Conservation (phyloP, 2,888 invertebrate species). For the Heliothis peltigera region DNA sequence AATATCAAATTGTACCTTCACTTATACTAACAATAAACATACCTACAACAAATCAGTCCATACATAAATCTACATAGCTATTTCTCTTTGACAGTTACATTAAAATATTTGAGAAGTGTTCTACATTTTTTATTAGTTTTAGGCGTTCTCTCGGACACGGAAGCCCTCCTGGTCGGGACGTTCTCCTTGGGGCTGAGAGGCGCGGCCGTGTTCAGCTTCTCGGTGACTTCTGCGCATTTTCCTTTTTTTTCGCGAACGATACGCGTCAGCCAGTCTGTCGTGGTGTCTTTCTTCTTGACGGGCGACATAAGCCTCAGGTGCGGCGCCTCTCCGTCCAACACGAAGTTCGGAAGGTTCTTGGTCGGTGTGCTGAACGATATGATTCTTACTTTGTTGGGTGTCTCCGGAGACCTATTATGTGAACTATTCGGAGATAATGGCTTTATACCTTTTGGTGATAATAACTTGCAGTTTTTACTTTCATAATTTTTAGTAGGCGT, state of each 20-base stretch:
- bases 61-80: conserved; percentile 39
- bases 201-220: conserved; percentile 28
- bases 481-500: conserved; percentile 81
- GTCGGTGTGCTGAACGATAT: conserved; percentile 90
- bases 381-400: conserved; percentile 70
- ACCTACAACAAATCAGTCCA: conserved; percentile 63
- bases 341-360: conserved; percentile 93
- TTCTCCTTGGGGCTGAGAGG: conserved; percentile 77
- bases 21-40: conserved; percentile 35
- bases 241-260: conserved; percentile 70
- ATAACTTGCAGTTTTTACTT: conserved; percentile 64
- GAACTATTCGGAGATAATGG: conserved; percentile 62
- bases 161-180: conserved; percentile 69
- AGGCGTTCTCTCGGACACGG: conserved; percentile 73
- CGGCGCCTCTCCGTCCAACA: conserved; percentile 93
- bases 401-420: conserved; percentile 65
- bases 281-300: conserved; percentile 90
- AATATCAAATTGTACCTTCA: conserved; percentile 14
- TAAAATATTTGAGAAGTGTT: conserved; percentile 82
- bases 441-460: conserved; percentile 74
- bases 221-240: conserved; percentile 43
- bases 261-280: conserved; percentile 92
- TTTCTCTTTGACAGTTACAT: conserved; percentile 71
- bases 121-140: conserved; percentile 68
- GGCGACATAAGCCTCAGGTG: conserved; percentile 93